Percentiles rank a stretch among this genome's conserved stretches.
Conservation (phyloP, 2,888 invertebrate genomes). For the Caenorhabditis japonica region DNA sequence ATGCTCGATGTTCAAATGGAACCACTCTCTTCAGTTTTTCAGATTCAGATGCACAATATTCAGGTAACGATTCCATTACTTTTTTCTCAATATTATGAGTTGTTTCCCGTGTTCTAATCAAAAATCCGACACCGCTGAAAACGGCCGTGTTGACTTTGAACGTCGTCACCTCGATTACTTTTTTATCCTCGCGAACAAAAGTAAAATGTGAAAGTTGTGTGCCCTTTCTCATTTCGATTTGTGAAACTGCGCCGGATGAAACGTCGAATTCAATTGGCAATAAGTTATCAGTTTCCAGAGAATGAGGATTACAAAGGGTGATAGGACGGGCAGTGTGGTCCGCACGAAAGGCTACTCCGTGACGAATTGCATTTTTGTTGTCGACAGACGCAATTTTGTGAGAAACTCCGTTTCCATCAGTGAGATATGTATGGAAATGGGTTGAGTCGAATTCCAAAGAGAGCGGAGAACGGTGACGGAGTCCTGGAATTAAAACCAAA, state of each 20-base stretch:
- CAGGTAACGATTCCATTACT: conserved; percentile 28
- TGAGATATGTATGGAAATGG: conserved; percentile 34
- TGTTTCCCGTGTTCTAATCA: conserved; percentile 30
- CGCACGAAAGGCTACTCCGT: conserved; percentile 40
- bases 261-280: conserved; percentile 34
- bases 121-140: conserved; percentile 49
- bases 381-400: conserved; percentile 8
- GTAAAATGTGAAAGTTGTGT: conserved; percentile 29
- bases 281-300: conserved; percentile 29
- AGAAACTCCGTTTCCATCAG: conserved; percentile 35
- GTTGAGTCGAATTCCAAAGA: conserved; percentile 9
- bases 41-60: conserved; percentile 30
- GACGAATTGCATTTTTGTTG: conserved; percentile 6
- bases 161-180: conserved; percentile 29
- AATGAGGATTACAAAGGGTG: conserved; percentile 8
- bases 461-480: conserved; percentile 22
- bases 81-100: conserved; percentile 2
- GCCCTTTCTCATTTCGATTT: conserved; percentile 33
- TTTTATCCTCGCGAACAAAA: conserved; percentile 22
- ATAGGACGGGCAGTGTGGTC: conserved; percentile 35
- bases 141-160: conserved; percentile 33
- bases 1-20: conserved; percentile 67
- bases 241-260: conserved; percentile 14
- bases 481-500: too few relatives aligned
- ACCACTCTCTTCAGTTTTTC: conserved; percentile 55